Conservation (phyloP, 2,113 vertebrate species). For the Menidia beryllina region DNA sequence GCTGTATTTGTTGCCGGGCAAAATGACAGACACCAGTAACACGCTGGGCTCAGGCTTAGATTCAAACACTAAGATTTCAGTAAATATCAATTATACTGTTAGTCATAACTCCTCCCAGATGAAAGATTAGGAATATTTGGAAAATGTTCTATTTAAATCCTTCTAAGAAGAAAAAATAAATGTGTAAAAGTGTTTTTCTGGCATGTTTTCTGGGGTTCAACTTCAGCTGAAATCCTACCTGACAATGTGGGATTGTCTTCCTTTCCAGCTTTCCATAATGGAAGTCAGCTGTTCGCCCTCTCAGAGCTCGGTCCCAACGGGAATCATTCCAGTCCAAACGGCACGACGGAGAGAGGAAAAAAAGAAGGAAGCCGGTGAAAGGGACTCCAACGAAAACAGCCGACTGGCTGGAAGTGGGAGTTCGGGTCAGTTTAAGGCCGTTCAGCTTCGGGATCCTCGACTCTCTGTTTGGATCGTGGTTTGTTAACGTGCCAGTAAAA, state of each 20-base stretch:
- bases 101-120: too few relatives aligned
- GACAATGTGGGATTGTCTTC: conserved; percentile 71
- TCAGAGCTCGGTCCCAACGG: conserved; percentile 76
- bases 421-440: conserved; percentile 28
- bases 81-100: background rate
- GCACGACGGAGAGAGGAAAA: conserved; percentile 63
- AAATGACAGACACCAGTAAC: background rate
- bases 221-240: conserved; percentile 67
- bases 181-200: background rate
- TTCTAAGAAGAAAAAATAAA: background rate
- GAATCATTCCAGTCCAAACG: conserved; percentile 81
- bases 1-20: conserved; percentile 21
- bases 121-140: too few relatives aligned
- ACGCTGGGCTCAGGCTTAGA: background rate
- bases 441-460: background rate
- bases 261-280: conserved; percentile 76
- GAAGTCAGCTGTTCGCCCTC: conserved; percentile 84
- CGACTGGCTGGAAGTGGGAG: conserved; percentile 5
- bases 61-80: background rate
- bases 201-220: background rate
- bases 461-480: background rate
- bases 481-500: background rate
- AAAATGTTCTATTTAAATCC: too few relatives aligned
- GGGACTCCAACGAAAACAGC: conserved; percentile 59
- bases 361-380: conserved; percentile 29